Percentiles rank a stretch among this genome's conserved stretches.
Conservation (phyloP, 2,797 vertebrate species). For the Microctenopoma lineatum region DNA sequence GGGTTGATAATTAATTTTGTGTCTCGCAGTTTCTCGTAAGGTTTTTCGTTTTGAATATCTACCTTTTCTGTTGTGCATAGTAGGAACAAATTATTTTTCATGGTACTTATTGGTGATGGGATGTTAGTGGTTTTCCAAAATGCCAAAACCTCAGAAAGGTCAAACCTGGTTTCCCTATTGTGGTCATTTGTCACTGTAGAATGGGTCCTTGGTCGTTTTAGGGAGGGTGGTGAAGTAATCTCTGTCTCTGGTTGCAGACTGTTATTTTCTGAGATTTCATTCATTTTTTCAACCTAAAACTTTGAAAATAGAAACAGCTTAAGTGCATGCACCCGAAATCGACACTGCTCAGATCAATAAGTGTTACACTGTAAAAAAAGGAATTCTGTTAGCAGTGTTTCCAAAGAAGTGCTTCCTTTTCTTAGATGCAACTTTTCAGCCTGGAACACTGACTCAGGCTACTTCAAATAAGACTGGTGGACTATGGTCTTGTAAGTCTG, state of each 20-base stretch:
- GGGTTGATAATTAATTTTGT: slow-evolving; percentile 8
- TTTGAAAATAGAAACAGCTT: slow-evolving; percentile 46
- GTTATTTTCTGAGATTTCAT: slow-evolving; percentile 35
- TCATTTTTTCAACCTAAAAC: slow-evolving; percentile 57
- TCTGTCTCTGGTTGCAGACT: slow-evolving; percentile 26
- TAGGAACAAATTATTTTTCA: not conserved
- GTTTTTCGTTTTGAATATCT: slow-evolving; percentile 17
- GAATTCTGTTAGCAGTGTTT: slow-evolving; percentile 7
- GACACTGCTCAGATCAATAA: slow-evolving; percentile 3
- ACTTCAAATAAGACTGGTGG: not conserved
- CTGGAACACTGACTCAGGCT: not conserved
- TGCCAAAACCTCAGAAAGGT: slow-evolving; percentile 41
- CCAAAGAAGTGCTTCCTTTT: not conserved
- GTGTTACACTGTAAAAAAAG: slow-evolving; percentile 13
- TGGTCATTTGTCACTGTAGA: slow-evolving; percentile 15
- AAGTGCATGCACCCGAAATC: slow-evolving; percentile 1
- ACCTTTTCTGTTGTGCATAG: slow-evolving; percentile 4
- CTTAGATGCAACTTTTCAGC: not conserved
- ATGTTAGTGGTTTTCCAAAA: slow-evolving; percentile 23
- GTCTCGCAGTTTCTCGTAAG: slow-evolving; percentile 14
- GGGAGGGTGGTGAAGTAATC: slow-evolving; percentile 28
- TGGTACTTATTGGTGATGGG: not conserved
- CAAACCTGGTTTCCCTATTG: slow-evolving; percentile 19
- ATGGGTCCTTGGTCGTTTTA: slow-evolving; percentile 64
- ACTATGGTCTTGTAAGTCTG: not conserved